Evolutionary conservation across 2,888 invertebrate genomes (phyloP), one percentile per base, ranked within the genome.

Genomic region (Cephus nigrinus): DNA sequence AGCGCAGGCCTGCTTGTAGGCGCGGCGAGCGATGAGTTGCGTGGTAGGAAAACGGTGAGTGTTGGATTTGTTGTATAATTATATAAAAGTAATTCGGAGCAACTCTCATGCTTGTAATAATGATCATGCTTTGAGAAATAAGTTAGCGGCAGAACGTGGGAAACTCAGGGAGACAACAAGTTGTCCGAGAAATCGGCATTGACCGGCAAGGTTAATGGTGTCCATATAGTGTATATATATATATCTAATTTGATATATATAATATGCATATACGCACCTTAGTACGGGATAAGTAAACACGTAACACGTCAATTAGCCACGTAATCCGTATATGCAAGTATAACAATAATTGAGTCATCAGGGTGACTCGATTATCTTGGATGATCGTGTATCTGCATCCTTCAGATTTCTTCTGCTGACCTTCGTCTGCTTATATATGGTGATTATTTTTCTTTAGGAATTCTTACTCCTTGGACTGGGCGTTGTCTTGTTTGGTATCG

Each of bases 381-480:
- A 55, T 23, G 55, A 55, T 55, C 55, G 23, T 55, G 55, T 2
- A 2, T 55, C 23, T 23, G 55, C 2, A 23, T 55, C 55, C 55
- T 55, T 55, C 55, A 9, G 55, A 55, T 55, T 55, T 55, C 23
- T 55, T 55, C 23, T 55, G 23, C 23, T 23, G 76, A 35, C 32
- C 75, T 32, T 76, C 31, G 12, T 23, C n/a, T 36, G 30, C 34
- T 36, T 33, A 76, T 69, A 74, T 33, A 69, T 75, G 68, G 36
- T 74, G 68, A 69, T 69, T 74, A 73, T 78, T 75, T 32, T 72
- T 76, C 84, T 94, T 77, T 92, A 95, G 87, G 96, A 96, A 89
- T 93, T 94, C n/a, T 93, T 95, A 79, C 92, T 95, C 75, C 93
- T 96, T n/a, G 95, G 94, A 12, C 91, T 96, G 77, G 96, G 96